Evolutionary conservation across 2,113 vertebrate genomes (phyloP), one percentile per base, ranked within the genome.

Genomic region (Martes martes): DNA sequence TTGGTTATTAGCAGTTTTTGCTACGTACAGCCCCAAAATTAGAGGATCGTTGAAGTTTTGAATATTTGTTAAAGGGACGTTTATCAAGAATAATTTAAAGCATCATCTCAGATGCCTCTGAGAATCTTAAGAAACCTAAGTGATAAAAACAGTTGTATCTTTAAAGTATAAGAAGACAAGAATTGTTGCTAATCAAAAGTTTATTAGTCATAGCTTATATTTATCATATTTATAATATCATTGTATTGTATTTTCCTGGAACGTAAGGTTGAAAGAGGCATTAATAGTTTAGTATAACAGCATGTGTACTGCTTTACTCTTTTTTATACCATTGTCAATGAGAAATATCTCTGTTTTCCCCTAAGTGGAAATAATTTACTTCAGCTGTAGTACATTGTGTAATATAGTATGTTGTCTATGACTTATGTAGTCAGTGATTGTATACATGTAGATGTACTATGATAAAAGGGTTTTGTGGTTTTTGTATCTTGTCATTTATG

Each of bases 61-160:
- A 82, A 94, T 87, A 42, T 63, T 93, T 93, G 31, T 79, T 96
- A 63, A 91, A 81, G 65, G 47, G 57, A 91, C 85, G 78, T 81
- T 59, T 95, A 59, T 73, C 45, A 96, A 95, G 61, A 87, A 52
- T 88, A 85, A 95, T 74, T 96, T 80, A 92, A 82, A 57, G 7
- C 36, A 94, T 71, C 52, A 39, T n/a, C 92, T 96, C 33, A 85
- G 42, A 47, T 80, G 36, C 57, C 3, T 11, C 42, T 92, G 11
- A 50, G 83, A 96, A 89, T 91, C 14, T 79, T 94, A 45, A 82
- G 59, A 94, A 80, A 82, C 47, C 4, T 88, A 63, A 89, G n/a
- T 94, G 73, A 76, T 86, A 65, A 86, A 89, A 84, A 65, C 31
- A 93, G 45, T 47, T 14, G 47, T 45, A 59, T 94, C 45, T 89